A percentile compares a stretch with the other conserved stretches of the same genome.
phyloP scores from a whole-genome alignment of 2,797 vertebrate species.

The Betta splendens region DNA sequence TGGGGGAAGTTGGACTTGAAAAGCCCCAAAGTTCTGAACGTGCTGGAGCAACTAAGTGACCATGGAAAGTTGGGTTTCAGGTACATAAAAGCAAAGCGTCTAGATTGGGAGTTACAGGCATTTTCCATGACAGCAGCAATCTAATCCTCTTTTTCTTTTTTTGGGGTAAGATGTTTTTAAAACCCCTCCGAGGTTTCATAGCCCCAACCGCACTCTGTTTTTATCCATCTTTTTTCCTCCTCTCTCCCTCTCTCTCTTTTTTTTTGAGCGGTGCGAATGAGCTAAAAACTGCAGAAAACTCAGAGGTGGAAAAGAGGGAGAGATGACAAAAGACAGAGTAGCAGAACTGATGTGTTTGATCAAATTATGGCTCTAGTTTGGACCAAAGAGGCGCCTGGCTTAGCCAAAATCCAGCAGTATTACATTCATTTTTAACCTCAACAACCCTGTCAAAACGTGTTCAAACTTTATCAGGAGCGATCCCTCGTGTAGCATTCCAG shows the following conservation, averaged over 20 bases:
- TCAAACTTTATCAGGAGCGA: conserved; percentile 51
- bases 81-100: conserved; percentile 68
- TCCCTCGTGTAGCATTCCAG: conserved; percentile 20
- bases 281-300: conserved; percentile 48
- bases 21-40: conserved; percentile 44
- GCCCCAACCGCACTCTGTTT: conserved; percentile 65
- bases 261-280: conserved; percentile 55
- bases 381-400: conserved; percentile 27
- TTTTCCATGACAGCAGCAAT: conserved; percentile 75
- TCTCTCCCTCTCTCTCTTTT: conserved; percentile 16
- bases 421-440: conserved; percentile 66
- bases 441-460: conserved; percentile 60
- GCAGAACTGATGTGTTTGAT: conserved; percentile 71
- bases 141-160: conserved; percentile 59
- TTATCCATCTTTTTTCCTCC: conserved; percentile 41
- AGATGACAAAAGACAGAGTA: conserved; percentile 70
- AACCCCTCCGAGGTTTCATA: conserved; percentile 64
- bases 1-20: conserved; percentile 23
- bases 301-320: conserved; percentile 53
- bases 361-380: conserved; percentile 55
- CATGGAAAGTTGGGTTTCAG: conserved; percentile 68
- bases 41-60: conserved; percentile 28
- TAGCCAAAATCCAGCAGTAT: conserved; percentile 36
- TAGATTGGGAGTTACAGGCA: conserved; percentile 62
- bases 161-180: conserved; percentile 67